Evolutionary conservation across 1,140 invertebrate genomes (phyloP).

Genomic region (Caenorhabditis remanei): DNA sequence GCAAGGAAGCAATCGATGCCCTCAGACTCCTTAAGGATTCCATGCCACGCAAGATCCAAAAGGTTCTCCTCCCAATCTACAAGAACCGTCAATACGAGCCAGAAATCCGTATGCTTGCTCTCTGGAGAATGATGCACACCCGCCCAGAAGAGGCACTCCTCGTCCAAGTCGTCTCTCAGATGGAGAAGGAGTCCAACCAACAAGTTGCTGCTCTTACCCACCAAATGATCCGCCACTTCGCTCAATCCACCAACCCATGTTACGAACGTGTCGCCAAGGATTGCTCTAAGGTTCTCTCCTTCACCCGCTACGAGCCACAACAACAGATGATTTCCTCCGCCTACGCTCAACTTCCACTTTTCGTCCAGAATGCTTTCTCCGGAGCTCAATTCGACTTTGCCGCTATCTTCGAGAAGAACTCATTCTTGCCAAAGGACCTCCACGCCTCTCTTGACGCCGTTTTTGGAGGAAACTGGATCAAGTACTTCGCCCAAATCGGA

Average conservation of each 20-base stretch:
- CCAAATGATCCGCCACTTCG: constrained; percentile 24
- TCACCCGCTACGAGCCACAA: constrained; percentile 35
- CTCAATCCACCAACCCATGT: constrained; percentile 47
- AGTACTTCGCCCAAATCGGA: constrained; percentile 65
- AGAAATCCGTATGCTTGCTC: constrained; percentile 74
- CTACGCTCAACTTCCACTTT: constrained; percentile 47
- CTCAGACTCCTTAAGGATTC: constrained; percentile 69
- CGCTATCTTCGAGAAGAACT: constrained; percentile 65
- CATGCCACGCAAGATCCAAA: constrained; percentile 70
- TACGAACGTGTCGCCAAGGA: constrained; percentile 49
- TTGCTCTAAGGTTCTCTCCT: constrained; percentile 30
- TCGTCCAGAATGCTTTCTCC: constrained; percentile 55
- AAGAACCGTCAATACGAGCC: constrained; percentile 69
- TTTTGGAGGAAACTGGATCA: constrained; percentile 67
- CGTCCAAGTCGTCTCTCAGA: constrained; percentile 66
- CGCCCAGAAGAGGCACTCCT: constrained; percentile 64
- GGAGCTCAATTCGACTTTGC: constrained; percentile 63
- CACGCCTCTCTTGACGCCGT: constrained; percentile 61
- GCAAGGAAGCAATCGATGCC: constrained; percentile 74
- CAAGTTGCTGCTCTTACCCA: constrained; percentile 74
- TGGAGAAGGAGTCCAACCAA: constrained; percentile 71
- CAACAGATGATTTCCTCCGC: neutral
- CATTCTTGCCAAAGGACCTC: constrained; percentile 68
- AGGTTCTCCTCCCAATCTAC: constrained; percentile 72
- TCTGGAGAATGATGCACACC: constrained; percentile 65